Percentiles rank a stretch among this genome's conserved stretches.
These are phyloP conservation scores for Polydrusus cervinus DNA, from an alignment of 2,888 invertebrate species.

Conservation along the genomic window DNA sequence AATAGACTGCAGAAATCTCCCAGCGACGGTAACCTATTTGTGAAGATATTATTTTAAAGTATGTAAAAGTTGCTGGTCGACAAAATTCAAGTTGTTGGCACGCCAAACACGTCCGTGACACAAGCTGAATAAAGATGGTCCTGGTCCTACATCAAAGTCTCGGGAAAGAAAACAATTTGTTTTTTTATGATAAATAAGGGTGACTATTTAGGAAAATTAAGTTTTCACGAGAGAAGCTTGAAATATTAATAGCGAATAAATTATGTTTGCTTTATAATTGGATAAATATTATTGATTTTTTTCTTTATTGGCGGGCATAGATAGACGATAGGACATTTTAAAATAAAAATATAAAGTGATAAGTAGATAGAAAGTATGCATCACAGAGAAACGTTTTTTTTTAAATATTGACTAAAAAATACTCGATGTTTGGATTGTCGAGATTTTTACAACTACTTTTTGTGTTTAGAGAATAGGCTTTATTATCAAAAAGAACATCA, in stretches of 20 bases:
- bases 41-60: conserved; percentile 30
- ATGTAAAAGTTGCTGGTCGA: conserved; percentile 32
- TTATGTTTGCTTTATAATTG: neutral
- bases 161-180: conserved; percentile 25
- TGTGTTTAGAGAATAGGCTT: too few species aligned
- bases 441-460: too few species aligned
- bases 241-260: neutral
- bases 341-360: too few species aligned
- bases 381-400: too few species aligned
- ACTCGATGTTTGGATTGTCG: too few species aligned
- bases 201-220: conserved; percentile 20
- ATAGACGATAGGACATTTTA: neutral
- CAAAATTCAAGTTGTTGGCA: conserved; percentile 16
- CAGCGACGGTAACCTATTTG: conserved; percentile 6
- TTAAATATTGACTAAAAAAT: too few species aligned
- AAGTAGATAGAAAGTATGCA: too few species aligned
- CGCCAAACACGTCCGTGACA: conserved; percentile 21
- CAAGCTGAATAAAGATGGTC: conserved; percentile 36
- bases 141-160: conserved; percentile 26
- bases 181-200: conserved; percentile 27
- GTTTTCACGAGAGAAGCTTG: neutral
- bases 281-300: neutral
- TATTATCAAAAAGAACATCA: too few species aligned
- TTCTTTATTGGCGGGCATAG: neutral
- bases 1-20: neutral